Evolutionary conservation across 1,140 invertebrate genomes (phyloP).

Genomic region (Drosophila micromelanica): DNA sequence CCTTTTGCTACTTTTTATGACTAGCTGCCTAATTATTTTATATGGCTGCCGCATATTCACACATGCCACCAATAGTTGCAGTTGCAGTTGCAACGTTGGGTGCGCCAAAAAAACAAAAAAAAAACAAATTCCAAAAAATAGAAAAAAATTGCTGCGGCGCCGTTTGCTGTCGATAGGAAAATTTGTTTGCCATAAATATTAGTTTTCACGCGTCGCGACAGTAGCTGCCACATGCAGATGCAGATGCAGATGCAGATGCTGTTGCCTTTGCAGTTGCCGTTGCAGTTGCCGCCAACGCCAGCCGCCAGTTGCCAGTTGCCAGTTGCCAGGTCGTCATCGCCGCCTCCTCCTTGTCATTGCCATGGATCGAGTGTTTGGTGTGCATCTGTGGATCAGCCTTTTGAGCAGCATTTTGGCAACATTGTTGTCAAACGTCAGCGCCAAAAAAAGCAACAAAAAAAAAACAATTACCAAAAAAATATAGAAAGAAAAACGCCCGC

Average conservation of each 20-base stretch:
- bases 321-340: conserved; percentile 21
- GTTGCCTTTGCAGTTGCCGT: conserved; percentile 28
- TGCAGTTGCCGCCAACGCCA: conserved; percentile 55
- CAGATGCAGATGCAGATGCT: conserved; percentile 6
- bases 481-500: neutral
- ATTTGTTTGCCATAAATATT: conserved; percentile 83
- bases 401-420: conserved; percentile 54
- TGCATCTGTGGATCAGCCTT: neutral
- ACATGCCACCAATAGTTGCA: conserved; percentile 35
- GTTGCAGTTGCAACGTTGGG: conserved; percentile 42
- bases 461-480: neutral
- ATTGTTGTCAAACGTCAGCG: conserved; percentile 63
- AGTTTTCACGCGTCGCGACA: conserved; percentile 69
- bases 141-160: conserved; percentile 40
- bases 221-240: conserved; percentile 60
- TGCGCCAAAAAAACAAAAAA: conserved; percentile 29
- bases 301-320: conserved; percentile 9
- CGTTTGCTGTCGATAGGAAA: conserved; percentile 75
- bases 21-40: conserved; percentile 75
- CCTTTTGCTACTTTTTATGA: conserved; percentile 52
- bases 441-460: neutral
- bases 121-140: neutral
- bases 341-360: conserved; percentile 20
- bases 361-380: neutral
- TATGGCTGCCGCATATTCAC: conserved; percentile 47